Base-by-base conservation (phyloP, 2,888 invertebrate species). In the Papilio demoleus region DNA sequence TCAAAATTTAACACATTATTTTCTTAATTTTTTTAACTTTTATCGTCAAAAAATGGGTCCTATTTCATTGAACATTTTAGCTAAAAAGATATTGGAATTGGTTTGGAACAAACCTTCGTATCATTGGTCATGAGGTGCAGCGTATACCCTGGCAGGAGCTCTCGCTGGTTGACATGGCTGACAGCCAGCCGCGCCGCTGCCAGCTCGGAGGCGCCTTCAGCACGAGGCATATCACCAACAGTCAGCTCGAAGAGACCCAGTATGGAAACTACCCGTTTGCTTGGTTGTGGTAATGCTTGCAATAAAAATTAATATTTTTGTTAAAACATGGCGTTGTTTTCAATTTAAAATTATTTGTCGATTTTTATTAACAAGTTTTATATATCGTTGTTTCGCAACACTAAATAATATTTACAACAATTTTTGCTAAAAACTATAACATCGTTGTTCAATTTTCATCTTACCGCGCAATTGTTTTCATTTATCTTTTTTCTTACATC, bases 231-330 rank as follows among this genome's bases (percentile, higher is more conserved):
- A 1, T 95, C 94, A 11, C 93, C 93, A 1, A 95, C 94, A 9
- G 95, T 95, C 78, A 97, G 88, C 90, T 97, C 97, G 83, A 97
- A 97, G 24, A 97, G 93, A 0, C 97, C 97, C 77, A 97, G 93
- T 72, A 97, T 94, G 0, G 95, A 94, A 58, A 95, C 93, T 78
- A 94, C 93, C 56, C 94, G 90, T 63, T 77, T 87, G 0, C 83
- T 79, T 0, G 81, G 82, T 1, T 75, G 82, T 1, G 81, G 74
- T 0, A 84, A 74, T 38, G 82, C 91, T 91, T 82, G 3, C 59
- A 70, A 72, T 69, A 40, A 75, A 72, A 45, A 63, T 36, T 60
- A n/a, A 2, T 12, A 14, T 17, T 12, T 11, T 8, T 22, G 9
- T 12, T 24, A 50, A 12, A 24, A 45, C 17, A 45, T 45, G 42